Evolutionary conservation across 2,888 invertebrate species (phyloP), one percentile per base, ranked within the genome.

Genomic region (Norana najaformis): DNA sequence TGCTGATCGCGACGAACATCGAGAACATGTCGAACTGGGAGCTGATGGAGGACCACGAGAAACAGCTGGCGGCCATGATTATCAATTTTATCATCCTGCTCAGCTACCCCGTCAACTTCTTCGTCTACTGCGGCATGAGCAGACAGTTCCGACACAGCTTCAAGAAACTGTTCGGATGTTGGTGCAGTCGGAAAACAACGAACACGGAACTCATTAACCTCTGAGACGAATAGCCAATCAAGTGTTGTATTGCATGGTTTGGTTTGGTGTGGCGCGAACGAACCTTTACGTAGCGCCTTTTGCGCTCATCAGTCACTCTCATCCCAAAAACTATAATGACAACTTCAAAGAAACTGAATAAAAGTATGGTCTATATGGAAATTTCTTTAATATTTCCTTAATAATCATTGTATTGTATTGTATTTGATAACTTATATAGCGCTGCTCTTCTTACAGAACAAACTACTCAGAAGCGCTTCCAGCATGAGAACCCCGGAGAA

Each of bases 81-180:
- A 97, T 97, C 23, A 98, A 98, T 95, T 98, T 98, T 95, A 97
- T 97, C 94, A 97, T 98, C 91, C 97, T 98, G 91, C 96, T 98
- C 83, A 97, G 97, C 88, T 98, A 98, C 95, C 98, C 98, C 23
- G 97, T 98, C 91, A 98, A 98, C 95, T 98, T 98, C 94, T 98
- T 98, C 91, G 98, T 98, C 92, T 98, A 98, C 94, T 98, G 98
- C 94, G 98, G 98, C 37, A 99, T 98, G 98, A 98, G 97, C 53
- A 96, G 97, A 69, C 98, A 97, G 94, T 98, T 98, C 95, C 96
- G 98, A 34, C 98, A 98, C 38, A 89, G 20, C 37, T 89, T 89
- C 23, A 83, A 37, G 83, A 89, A 20, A 6, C 85, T 89, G 41
- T 89, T 89, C 39, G 23, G 82, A 35, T 93, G 93, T 20, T 47